Conservation (phyloP, 2,888 invertebrate genomes). For the Drosophila mimetica region DNA sequence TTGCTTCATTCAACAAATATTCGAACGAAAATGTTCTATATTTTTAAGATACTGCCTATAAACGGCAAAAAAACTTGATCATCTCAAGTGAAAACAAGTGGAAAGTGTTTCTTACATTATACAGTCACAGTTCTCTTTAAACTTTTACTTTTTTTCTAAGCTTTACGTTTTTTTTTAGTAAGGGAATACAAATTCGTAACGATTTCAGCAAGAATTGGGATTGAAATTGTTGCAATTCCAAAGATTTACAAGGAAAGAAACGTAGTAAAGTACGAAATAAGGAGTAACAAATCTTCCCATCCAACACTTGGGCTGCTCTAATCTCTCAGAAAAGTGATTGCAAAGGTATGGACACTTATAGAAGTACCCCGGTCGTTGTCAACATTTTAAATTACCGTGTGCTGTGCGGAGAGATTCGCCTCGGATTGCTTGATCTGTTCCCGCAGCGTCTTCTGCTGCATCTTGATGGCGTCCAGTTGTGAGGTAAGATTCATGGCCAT, state of each 20-base stretch:
- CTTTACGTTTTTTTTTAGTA: too few relatives aligned
- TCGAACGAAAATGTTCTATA: too few relatives aligned
- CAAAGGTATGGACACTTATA: slow-evolving; percentile 31
- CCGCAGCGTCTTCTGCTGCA: slow-evolving; percentile 92
- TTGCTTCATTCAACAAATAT: too few relatives aligned
- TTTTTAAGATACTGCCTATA: too few relatives aligned
- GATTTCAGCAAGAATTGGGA: too few relatives aligned
- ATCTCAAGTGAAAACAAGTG: too few relatives aligned
- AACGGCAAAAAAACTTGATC: too few relatives aligned
- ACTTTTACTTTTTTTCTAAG: too few relatives aligned
- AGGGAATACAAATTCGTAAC: too few relatives aligned
- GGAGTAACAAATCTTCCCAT: not conserved
- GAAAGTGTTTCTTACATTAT: too few relatives aligned
- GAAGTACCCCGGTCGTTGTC: slow-evolving; percentile 38
- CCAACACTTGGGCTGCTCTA: slow-evolving; percentile 26
- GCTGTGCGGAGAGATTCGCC: slow-evolving; percentile 97
- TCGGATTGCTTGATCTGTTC: slow-evolving; percentile 98
- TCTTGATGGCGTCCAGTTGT: slow-evolving; percentile 87
- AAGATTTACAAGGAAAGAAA: not conserved
- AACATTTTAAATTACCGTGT: slow-evolving; percentile 88
- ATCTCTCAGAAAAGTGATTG: slow-evolving; percentile 24
- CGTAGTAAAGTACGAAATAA: not conserved
- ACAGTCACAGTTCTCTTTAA: too few relatives aligned
- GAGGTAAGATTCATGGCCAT: slow-evolving; percentile 77
- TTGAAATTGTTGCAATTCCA: not conserved